Evolutionary conservation across 2,797 vertebrate species (phyloP), one percentile per base, ranked within the genome.

Genomic region (Characodon lateralis): DNA sequence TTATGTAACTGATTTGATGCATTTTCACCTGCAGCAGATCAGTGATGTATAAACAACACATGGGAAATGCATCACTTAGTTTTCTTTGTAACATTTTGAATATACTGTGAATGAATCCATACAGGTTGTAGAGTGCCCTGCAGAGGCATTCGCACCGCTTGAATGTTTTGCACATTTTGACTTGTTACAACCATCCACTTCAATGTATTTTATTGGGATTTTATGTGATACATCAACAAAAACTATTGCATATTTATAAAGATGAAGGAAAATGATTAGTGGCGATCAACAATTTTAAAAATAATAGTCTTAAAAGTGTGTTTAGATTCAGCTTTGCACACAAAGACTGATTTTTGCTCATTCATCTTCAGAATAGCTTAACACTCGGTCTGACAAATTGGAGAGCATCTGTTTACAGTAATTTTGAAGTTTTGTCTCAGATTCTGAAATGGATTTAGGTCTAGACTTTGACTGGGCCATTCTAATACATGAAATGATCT

Each of bases 1-100:
- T 89, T 87, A 88, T 75, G 39, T 71, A 89, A 91, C 61, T 56
- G 63, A 65, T 74, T 84, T 82, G 77, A 75, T 53, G 71, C 7
- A 82, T 78, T 76, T 71, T 55, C 35, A 81, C 69, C 82, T 85
- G 13, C 66, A 48, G 31, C 9, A 56, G 22, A 73, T 43, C 81
- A 78, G 58, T 76, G 35, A 8, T 61, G 66, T 39, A 59, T 65
- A 58, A 81, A 85, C 72, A 85, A 50, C 18, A 53, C 8, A 71
- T 56, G 13, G 39, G 65, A 63, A 58, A 59, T 28, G 58, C 9
- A 46, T 65, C 18, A 8, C 28, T 74, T 79, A 5, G 10, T 73
- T 82, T 22, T 28, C 71, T 78, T 81, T 77, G 5, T n/a, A 43
- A 39, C n/a, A 31, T 80, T 80, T 41, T 51, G 8, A 61, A 72